These are phyloP conservation scores for Temnothorax unifasciatus DNA, from an alignment of 2,888 invertebrate genomes.

Conservation along the genomic window DNA sequence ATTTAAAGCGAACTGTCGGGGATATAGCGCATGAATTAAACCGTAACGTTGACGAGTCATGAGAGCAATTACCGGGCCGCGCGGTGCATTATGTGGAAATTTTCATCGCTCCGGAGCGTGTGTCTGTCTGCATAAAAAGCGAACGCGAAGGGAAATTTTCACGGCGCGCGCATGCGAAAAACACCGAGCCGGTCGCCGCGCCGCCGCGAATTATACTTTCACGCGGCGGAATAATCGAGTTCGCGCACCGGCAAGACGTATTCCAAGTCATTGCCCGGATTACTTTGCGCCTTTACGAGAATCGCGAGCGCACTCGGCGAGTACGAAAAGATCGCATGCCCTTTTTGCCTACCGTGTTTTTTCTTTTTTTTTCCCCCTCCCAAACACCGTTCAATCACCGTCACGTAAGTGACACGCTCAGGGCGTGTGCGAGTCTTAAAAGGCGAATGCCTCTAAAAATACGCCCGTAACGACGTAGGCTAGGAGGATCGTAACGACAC, in stretches of 20 bases:
- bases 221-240: constrained; percentile 55
- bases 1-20: constrained; percentile 39
- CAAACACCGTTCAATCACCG: neutral
- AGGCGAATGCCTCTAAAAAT: neutral
- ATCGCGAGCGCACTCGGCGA: constrained; percentile 8
- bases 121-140: constrained; percentile 39
- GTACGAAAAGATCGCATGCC: neutral
- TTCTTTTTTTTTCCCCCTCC: neutral
- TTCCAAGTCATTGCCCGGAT: constrained; percentile 53
- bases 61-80: constrained; percentile 51
- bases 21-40: constrained; percentile 42
- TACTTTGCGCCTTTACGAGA: constrained; percentile 35
- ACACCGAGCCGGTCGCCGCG: constrained; percentile 33
- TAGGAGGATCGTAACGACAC: constrained; percentile 3
- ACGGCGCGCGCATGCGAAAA: constrained; percentile 56
- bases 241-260: constrained; percentile 47
- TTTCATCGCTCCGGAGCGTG: constrained; percentile 31
- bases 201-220: constrained; percentile 58
- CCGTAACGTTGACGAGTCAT: constrained; percentile 50
- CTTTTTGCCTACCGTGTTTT: neutral
- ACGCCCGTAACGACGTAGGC: neutral
- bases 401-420: neutral
- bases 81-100: constrained; percentile 51
- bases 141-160: constrained; percentile 56
- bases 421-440: neutral